These are phyloP conservation scores for Valencia hispanica DNA, from an alignment of 2,797 vertebrate species.

Conservation along the genomic window DNA sequence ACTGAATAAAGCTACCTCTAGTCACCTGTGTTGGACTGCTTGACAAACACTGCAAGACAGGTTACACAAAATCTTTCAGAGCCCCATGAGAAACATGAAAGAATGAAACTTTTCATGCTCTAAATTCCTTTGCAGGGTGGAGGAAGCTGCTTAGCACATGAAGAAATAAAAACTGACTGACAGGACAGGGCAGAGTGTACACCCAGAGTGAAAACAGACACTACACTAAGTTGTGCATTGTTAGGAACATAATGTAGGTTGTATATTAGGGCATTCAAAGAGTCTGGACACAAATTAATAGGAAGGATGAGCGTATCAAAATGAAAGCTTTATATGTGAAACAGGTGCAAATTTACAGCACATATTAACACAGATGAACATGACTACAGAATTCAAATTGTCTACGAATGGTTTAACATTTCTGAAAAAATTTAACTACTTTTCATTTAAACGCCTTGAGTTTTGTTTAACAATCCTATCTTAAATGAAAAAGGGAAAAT, in stretches of 20 bases:
- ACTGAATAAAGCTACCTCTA: conserved; percentile 7
- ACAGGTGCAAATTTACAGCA: neutral
- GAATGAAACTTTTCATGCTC: conserved; percentile 21
- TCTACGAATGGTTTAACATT: neutral
- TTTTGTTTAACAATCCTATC: neutral
- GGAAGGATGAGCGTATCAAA: neutral
- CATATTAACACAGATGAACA: neutral
- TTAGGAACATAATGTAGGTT: neutral
- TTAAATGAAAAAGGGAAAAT: neutral
- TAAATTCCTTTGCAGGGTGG: conserved; percentile 41
- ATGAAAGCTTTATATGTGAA: neutral
- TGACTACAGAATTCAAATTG: neutral
- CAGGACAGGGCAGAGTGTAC: conserved; percentile 6
- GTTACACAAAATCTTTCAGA: conserved; percentile 5
- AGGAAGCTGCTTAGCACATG: conserved; percentile 28
- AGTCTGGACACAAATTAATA: neutral
- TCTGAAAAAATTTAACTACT: too few relatives aligned
- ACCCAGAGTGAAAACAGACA: neutral
- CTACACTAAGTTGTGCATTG: neutral
- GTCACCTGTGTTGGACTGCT: conserved; percentile 21
- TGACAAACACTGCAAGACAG: conserved; percentile 27
- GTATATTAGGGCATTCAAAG: conserved; percentile 2
- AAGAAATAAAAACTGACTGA: conserved; percentile 17
- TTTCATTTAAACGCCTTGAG: neutral
- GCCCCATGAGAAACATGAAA: neutral